A percentile compares a stretch with the other conserved stretches of the same genome.
phyloP scores from a whole-genome alignment of 2,797 vertebrate species.

The Scleropages formosus region DNA sequence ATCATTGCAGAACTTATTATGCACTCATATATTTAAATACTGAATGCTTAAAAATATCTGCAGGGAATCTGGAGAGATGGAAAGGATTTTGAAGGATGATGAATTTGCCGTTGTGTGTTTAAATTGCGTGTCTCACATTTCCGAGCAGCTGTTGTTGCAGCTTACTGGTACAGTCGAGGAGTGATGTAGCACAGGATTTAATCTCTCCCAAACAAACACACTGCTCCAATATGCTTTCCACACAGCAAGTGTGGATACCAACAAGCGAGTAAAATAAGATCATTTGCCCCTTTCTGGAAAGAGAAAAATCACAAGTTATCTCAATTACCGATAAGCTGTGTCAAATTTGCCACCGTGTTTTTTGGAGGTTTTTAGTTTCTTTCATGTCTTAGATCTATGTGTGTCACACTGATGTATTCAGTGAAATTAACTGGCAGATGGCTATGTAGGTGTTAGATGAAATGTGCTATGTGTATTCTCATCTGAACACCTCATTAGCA shows the following conservation, averaged over 20 bases:
- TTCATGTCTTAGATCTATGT: no score
- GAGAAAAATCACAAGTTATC: neutral
- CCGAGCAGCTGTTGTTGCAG: neutral
- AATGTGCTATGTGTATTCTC: no score
- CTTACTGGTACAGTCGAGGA: neutral
- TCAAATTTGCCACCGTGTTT: no score
- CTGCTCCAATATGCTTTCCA: no score
- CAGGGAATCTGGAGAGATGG: neutral
- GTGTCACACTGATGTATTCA: no score
- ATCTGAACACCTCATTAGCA: no score
- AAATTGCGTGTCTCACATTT: neutral
- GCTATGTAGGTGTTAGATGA: no score
- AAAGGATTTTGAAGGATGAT: neutral
- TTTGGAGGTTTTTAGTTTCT: no score
- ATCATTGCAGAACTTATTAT: neutral
- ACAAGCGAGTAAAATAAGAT: no score
- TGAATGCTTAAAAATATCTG: neutral
- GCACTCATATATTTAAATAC: neutral
- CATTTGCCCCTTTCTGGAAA: neutral
- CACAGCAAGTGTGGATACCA: no score
- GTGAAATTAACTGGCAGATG: no score
- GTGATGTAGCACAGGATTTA: neutral
- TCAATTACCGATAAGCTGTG: neutral
- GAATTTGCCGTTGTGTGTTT: neutral
- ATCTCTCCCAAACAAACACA: neutral